phyloP scores from a whole-genome alignment of 2,888 invertebrate genomes.

The Drosophila mayaguana region DNA sequence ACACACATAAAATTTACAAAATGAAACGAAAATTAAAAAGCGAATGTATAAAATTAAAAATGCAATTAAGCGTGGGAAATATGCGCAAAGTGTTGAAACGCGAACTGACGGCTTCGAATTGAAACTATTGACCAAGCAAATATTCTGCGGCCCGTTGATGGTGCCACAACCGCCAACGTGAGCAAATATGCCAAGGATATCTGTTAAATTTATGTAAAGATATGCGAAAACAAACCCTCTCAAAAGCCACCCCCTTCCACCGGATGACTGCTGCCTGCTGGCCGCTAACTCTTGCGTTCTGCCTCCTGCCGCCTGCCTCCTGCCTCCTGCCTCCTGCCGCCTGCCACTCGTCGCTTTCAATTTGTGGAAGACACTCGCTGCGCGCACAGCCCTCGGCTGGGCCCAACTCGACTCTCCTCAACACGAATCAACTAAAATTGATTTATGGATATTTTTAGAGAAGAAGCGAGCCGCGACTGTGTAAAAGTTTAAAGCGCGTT shows the following conservation, averaged over 20 bases:
- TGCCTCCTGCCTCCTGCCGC: not conserved
- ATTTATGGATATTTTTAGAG: conserved; percentile 78
- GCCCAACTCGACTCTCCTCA: conserved; percentile 31
- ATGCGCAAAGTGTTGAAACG: conserved; percentile 53
- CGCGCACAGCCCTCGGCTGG: conserved; percentile 29
- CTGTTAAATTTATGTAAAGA: conserved; percentile 74
- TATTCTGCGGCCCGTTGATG: conserved; percentile 18
- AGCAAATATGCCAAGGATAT: conserved; percentile 60
- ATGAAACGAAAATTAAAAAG: conserved; percentile 8
- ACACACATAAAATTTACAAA: not conserved
- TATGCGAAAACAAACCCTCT: conserved; percentile 50
- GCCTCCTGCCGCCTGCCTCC: not conserved
- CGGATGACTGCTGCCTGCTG: not conserved
- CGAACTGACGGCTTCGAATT: conserved; percentile 34
- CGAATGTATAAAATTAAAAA: conserved; percentile 58
- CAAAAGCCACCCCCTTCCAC: not conserved
- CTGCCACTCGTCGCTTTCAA: conserved; percentile 53
- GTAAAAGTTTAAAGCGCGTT: conserved; percentile 74
- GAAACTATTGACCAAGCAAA: conserved; percentile 76
- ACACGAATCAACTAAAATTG: conserved; percentile 72
- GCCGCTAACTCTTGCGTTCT: too few species aligned
- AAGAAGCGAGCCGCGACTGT: conserved; percentile 15
- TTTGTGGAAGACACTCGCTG: conserved; percentile 65
- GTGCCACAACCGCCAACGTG: conserved; percentile 12
- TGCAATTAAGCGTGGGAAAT: conserved; percentile 68